Percentiles rank a stretch among this genome's conserved stretches.
Evolutionary conservation across 2,113 vertebrate species (phyloP).

Genomic region (Tinamus guttatus): DNA sequence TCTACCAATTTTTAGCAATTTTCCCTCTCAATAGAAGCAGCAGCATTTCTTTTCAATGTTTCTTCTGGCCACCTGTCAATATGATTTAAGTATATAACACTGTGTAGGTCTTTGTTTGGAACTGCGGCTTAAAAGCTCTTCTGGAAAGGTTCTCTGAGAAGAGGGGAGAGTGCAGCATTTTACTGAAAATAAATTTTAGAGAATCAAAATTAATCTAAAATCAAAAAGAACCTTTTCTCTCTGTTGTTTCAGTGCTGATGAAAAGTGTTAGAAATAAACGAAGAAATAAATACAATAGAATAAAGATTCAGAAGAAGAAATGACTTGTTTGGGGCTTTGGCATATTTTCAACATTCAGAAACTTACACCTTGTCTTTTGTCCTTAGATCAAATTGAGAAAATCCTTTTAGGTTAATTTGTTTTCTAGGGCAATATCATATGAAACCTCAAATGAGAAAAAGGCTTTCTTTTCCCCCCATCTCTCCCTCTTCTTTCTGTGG

Average conservation of each 20-base stretch:
- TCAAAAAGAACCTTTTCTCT: not conserved
- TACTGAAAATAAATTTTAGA: not conserved
- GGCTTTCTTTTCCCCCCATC: not conserved
- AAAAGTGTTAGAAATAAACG: not conserved
- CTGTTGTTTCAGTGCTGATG: not conserved
- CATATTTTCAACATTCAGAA: not conserved
- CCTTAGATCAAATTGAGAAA: slow-evolving; percentile 28
- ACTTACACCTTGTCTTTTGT: slow-evolving; percentile 28
- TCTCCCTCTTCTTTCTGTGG: not conserved
- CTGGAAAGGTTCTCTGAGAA: not conserved
- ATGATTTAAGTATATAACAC: not conserved
- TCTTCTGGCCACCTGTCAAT: not conserved
- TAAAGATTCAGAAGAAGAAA: not conserved
- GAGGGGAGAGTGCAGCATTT: not conserved
- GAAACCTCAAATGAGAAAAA: not conserved
- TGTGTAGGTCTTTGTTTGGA: not conserved
- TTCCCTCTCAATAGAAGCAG: not conserved
- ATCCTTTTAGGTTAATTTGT: slow-evolving; percentile 38
- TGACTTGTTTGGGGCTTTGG: not conserved
- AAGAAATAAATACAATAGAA: no score
- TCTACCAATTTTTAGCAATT: not conserved
- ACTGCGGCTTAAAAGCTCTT: not conserved
- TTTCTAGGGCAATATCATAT: not conserved
- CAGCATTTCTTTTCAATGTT: not conserved
- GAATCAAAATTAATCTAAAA: not conserved